These are phyloP conservation scores for Sebastolobus altivelis DNA, from an alignment of 2,797 vertebrate species.

Conservation along the genomic window DNA sequence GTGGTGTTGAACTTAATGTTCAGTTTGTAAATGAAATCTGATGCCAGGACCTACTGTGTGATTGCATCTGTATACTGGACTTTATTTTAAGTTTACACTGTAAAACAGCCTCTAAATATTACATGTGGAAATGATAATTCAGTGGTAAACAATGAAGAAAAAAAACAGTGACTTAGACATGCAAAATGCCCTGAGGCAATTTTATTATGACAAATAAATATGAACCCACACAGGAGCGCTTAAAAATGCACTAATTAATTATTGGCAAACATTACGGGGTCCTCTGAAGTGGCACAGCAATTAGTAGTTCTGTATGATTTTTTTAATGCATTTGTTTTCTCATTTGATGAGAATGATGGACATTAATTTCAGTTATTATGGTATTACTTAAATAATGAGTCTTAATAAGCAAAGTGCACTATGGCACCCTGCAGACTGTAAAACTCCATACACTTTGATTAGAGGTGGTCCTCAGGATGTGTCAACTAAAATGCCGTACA, in stretches of 20 bases:
- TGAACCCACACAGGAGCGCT: conserved; percentile 19
- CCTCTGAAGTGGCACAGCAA: conserved; percentile 43
- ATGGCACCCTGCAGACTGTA: background rate
- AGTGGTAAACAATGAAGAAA: background rate
- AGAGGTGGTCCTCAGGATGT: background rate
- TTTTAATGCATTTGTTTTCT: conserved; percentile 12
- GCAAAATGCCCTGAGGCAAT: conserved; percentile 1
- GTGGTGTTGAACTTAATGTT: background rate
- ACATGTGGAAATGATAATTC: conserved; percentile 12
- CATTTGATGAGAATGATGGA: conserved; percentile 10
- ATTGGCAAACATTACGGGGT: conserved; percentile 46
- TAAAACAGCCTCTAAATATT: conserved; percentile 1
- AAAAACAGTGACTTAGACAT: conserved; percentile 13
- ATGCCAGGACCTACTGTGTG: background rate
- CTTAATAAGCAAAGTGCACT: conserved; percentile 1
- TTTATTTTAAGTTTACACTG: background rate
- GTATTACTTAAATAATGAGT: background rate
- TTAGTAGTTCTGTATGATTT: conserved; percentile 32
- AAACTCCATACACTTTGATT: background rate
- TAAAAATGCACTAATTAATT: conserved; percentile 57
- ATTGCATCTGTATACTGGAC: background rate
- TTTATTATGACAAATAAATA: conserved; percentile 30
- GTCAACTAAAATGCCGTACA: background rate
- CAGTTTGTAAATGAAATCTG: conserved; percentile 1
- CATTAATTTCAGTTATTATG: background rate